Percentiles rank a stretch among this genome's conserved stretches.
These are phyloP conservation scores for Charaxes varanes DNA, from an alignment of 1,140 invertebrate genomes.

Conservation along the genomic window DNA sequence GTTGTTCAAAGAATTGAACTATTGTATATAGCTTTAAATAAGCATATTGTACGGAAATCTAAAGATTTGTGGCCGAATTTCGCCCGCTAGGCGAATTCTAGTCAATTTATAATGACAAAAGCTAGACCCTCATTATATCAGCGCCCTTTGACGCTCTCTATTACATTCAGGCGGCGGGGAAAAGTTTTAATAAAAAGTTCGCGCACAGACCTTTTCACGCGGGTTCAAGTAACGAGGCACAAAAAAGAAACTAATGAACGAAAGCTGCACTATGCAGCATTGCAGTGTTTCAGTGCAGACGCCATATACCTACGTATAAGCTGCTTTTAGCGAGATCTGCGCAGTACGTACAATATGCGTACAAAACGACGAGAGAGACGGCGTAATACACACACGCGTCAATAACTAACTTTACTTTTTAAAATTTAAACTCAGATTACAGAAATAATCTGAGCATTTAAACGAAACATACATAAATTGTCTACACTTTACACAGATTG, in stretches of 20 bases:
- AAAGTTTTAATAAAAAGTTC: constrained; percentile 23
- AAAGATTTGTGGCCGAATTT: too few relatives aligned
- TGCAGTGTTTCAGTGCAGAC: constrained; percentile 35
- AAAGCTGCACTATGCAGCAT: constrained; percentile 26
- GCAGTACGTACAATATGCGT: neutral
- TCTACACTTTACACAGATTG: too few relatives aligned
- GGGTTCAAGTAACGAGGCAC: constrained; percentile 23
- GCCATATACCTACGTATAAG: constrained; percentile 16
- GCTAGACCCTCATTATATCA: too few relatives aligned
- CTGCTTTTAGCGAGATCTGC: neutral
- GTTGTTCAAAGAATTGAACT: too few relatives aligned
- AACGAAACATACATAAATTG: too few relatives aligned
- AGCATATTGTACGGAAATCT: too few relatives aligned
- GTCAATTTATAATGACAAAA: too few relatives aligned
- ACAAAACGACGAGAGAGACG: neutral
- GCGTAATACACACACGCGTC: neutral
- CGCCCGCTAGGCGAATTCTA: too few relatives aligned
- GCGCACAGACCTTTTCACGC: constrained; percentile 22
- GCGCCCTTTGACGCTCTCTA: neutral
- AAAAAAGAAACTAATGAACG: constrained; percentile 29
- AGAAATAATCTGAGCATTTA: constrained; percentile 10
- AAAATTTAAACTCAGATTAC: neutral
- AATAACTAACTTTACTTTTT: neutral
- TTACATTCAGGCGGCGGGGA: constrained; percentile 1
- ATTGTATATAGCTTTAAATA: too few relatives aligned